A percentile compares a stretch with the other conserved stretches of the same genome.
These are phyloP conservation scores for Tylochromis polylepis DNA, from an alignment of 2,113 vertebrate genomes.

Conservation along the genomic window DNA sequence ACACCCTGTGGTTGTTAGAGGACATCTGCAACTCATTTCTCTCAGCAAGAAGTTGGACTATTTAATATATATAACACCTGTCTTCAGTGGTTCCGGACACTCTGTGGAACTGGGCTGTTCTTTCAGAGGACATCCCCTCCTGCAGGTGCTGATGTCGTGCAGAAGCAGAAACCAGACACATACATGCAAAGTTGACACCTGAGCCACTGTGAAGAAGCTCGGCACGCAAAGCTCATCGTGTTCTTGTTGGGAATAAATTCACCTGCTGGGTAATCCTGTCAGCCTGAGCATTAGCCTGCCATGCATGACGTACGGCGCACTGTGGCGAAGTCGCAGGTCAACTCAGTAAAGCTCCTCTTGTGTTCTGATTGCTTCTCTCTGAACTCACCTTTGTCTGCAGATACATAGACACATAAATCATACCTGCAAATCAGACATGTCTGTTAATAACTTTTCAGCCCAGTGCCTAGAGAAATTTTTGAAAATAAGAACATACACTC, in stretches of 20 bases:
- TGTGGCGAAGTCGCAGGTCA: not conserved
- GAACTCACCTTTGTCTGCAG: not conserved
- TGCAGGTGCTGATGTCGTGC: not conserved
- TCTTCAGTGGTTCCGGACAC: not conserved
- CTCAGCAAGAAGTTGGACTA: not conserved
- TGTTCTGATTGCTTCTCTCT: constrained; percentile 12
- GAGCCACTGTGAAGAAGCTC: constrained; percentile 2
- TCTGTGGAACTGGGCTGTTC: not conserved
- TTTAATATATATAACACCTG: not conserved
- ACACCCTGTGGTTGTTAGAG: not conserved
- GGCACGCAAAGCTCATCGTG: constrained; percentile 33
- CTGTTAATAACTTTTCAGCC: not conserved
- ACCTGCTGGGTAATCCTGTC: constrained; percentile 57
- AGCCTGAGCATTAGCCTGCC: constrained; percentile 29
- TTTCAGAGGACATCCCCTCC: not conserved
- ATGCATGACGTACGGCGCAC: constrained; percentile 43
- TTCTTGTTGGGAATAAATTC: constrained; percentile 58
- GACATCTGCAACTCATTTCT: not conserved
- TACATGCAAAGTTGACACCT: constrained; percentile 3
- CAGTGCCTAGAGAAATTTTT: not conserved
- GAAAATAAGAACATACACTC: not conserved
- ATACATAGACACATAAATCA: not conserved
- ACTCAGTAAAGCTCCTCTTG: not conserved
- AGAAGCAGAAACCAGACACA: not conserved
- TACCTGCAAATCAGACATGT: not conserved